phyloP scores from a whole-genome alignment of 2,888 invertebrate species.

The Slavum lentiscoides region DNA sequence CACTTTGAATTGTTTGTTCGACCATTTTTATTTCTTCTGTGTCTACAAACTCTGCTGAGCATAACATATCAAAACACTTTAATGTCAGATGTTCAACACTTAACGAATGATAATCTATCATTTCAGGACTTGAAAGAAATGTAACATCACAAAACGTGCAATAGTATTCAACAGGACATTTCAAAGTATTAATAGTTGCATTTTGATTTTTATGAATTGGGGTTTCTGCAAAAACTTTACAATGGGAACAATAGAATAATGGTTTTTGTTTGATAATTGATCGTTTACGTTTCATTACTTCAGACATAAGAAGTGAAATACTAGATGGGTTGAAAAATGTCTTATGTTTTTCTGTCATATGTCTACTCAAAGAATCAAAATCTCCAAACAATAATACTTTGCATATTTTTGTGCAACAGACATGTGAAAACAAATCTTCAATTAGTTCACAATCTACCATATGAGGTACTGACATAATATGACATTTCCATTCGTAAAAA shows the following conservation, averaged over 20 bases:
- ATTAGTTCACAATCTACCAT: background rate
- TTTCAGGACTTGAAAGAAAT: constrained; percentile 16
- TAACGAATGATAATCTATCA: constrained; percentile 28
- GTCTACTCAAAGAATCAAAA: background rate
- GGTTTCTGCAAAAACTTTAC: background rate
- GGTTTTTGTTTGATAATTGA: background rate
- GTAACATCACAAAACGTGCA: constrained; percentile 24
- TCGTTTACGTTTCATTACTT: constrained; percentile 9
- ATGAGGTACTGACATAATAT: constrained; percentile 40
- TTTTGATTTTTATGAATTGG: background rate
- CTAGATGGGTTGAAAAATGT: background rate
- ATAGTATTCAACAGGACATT: background rate
- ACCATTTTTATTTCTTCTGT: background rate
- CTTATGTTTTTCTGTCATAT: background rate
- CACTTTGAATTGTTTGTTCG: background rate
- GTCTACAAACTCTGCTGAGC: background rate
- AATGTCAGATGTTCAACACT: constrained; percentile 30
- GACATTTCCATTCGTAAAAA: constrained; percentile 26
- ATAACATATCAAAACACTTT: constrained; percentile 12
- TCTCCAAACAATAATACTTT: constrained; percentile 12
- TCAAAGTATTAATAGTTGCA: background rate
- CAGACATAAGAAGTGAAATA: constrained; percentile 1
- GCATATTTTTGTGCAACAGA: background rate
- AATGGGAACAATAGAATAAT: constrained; percentile 31
- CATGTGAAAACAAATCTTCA: constrained; percentile 5